Conservation (phyloP, 2,797 vertebrate species). For the Rhinophrynus dorsalis region DNA sequence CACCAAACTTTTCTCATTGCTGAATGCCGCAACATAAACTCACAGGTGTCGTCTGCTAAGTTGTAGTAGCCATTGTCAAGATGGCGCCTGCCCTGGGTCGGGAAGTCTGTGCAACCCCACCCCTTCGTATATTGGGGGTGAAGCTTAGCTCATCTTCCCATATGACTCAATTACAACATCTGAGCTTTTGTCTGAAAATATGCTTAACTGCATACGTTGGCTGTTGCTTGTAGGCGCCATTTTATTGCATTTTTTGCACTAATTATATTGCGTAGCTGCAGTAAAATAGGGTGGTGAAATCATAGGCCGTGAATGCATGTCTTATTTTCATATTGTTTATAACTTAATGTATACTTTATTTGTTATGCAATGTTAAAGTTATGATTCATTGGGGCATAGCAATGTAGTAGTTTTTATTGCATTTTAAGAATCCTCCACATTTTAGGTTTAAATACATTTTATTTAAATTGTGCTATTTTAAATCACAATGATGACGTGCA, state of each 20-base stretch:
- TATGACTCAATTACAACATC: not conserved
- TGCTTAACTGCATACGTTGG: not conserved
- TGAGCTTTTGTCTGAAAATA: not conserved
- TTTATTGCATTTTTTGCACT: not conserved
- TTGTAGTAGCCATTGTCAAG: not conserved
- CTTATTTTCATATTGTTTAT: no score
- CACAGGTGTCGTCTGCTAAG: not conserved
- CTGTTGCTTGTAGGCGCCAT: not conserved
- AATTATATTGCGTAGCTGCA: not conserved
- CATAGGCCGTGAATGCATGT: not conserved
- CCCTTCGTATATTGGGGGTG: not conserved
- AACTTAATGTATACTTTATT: no score
- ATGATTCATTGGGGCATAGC: no score
- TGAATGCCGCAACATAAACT: no score
- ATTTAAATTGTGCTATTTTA: no score
- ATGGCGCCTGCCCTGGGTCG: slow-evolving; percentile 12
- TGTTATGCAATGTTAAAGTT: no score
- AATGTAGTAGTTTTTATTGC: no score
- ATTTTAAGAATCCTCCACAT: no score
- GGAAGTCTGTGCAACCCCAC: slow-evolving; percentile 5
- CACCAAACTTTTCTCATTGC: no score
- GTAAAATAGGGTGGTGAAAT: not conserved
- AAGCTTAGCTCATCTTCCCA: not conserved
- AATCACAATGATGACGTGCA: no score
- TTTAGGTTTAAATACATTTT: no score